Base-by-base conservation (phyloP, 2,888 invertebrate species). In the Myopa testacea region DNA sequence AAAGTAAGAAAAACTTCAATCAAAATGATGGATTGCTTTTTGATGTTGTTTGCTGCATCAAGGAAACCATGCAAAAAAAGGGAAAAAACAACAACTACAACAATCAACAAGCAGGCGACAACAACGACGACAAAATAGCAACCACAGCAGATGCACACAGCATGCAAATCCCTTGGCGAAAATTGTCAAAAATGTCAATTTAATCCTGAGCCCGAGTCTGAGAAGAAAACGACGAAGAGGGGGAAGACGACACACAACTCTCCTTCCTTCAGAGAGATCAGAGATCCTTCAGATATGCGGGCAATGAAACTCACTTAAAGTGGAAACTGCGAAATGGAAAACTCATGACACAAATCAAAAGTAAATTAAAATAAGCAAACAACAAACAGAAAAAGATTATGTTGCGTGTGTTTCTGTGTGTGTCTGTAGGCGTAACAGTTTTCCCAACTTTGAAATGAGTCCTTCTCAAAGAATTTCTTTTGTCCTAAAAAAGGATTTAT, bases 1-100 rank as follows among this genome's bases (percentile, higher is more conserved):
- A 26, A 26, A 26, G 26, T 2, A 26, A 26, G 65, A 77, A 81
- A 74, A 78, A 82, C 83, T 84, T 84, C 87, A 84, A 85, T 87
- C 87, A 85, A 84, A 85, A 84, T 87, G 87, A 87, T 87, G 85
- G 87, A 87, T 87, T 85, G 84, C 84, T 82, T 82, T 85, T 82
- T 84, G 85, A 84, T 86, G 81, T 83, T 75, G 70, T 74, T 26
- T 34, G 60, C 16, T n/a, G 40, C 16, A 40, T 58, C 58, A 58
- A 58, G 58, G n/a, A 16, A 58, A 58, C 19, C 65, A n/a, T 26
- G 38, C 67, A 37, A 10, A 50, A 19, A 38, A 69, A 50, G 73
- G 10, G 69, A 45, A 26, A 16, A 70, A 69, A 75, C 76, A 78
- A 78, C 76, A 75, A 68, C 63, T 45, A 55, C 73, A 68, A 40